A percentile compares a stretch with the other conserved stretches of the same genome.
Evolutionary conservation across 1,140 invertebrate genomes (phyloP).

Genomic region (Drosophila sproati): DNA sequence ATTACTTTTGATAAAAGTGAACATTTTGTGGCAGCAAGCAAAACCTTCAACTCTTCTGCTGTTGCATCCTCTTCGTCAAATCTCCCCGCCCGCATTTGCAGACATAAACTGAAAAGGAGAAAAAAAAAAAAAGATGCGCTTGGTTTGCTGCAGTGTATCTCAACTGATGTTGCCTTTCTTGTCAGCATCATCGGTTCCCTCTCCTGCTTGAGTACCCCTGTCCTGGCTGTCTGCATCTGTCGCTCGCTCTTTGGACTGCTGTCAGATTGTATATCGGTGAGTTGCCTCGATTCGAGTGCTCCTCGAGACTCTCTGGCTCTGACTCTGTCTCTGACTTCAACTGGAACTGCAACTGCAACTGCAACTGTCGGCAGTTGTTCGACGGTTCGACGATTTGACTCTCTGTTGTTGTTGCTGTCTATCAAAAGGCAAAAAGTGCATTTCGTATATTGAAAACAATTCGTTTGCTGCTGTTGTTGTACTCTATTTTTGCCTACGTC

Average conservation of each 20-base stretch:
- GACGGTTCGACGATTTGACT: slow-evolving; percentile 2
- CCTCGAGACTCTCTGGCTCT: slow-evolving; percentile 2
- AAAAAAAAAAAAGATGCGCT: slow-evolving; percentile 28
- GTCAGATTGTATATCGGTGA: slow-evolving; percentile 66
- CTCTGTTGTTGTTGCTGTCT: slow-evolving; percentile 26
- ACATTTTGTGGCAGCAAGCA: slow-evolving; percentile 24
- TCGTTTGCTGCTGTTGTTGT: slow-evolving; percentile 56
- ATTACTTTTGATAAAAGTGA: slow-evolving; percentile 46
- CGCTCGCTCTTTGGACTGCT: slow-evolving; percentile 51
- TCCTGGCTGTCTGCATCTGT: slow-evolving; percentile 16
- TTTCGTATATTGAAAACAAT: slow-evolving; percentile 69
- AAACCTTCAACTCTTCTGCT: background rate
- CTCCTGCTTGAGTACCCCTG: background rate
- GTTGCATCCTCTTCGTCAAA: background rate
- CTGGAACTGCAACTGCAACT: background rate
- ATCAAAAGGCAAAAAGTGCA: slow-evolving; percentile 68
- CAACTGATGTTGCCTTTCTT: background rate
- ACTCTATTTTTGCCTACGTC: slow-evolving; percentile 41
- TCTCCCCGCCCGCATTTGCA: background rate
- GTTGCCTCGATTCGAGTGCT: slow-evolving; percentile 14
- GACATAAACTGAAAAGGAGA: slow-evolving; percentile 1
- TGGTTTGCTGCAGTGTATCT: slow-evolving; percentile 17
- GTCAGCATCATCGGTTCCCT: background rate
- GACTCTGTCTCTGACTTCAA: slow-evolving; percentile 21
- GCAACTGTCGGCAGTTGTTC: slow-evolving; percentile 13